Conservation (phyloP, 92 coral and sea anemone genomes). For the Heteractis magnifica region DNA sequence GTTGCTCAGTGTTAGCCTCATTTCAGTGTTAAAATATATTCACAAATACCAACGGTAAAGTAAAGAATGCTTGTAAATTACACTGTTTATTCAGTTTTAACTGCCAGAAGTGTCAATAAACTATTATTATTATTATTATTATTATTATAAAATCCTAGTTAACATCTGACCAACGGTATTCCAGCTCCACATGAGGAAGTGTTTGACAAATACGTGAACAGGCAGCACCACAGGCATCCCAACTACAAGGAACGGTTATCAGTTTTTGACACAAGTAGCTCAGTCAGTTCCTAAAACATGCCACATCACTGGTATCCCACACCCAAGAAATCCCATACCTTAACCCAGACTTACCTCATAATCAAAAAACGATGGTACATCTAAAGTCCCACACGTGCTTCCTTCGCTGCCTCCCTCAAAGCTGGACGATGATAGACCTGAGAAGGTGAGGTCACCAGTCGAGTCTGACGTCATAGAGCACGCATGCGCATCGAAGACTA, state of each 20-base stretch:
- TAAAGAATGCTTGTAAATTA: too few species aligned
- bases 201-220: neutral
- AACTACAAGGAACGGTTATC: neutral
- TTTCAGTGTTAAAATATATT: too few species aligned
- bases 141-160: too few species aligned
- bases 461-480: slow-evolving; percentile 37
- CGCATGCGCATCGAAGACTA: slow-evolving; percentile 44
- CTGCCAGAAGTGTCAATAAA: too few species aligned
- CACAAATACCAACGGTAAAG: too few species aligned
- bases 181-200: neutral
- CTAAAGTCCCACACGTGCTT: slow-evolving; percentile 17
- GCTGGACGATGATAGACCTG: slow-evolving; percentile 31
- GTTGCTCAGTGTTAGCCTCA: too few species aligned
- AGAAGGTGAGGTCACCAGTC: slow-evolving; percentile 25
- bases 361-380: slow-evolving; percentile 29
- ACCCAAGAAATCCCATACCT: too few species aligned
- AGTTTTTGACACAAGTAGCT: neutral
- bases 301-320: neutral
- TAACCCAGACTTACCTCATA: slow-evolving; percentile 30
- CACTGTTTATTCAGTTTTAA: too few species aligned
- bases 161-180: neutral
- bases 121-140: too few species aligned
- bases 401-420: slow-evolving; percentile 25
- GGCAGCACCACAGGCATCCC: neutral
- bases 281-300: neutral